A percentile compares a stretch with the other conserved stretches of the same genome.
Conservation (phyloP, 2,888 invertebrate species). For the Diplazon laetatorius region DNA sequence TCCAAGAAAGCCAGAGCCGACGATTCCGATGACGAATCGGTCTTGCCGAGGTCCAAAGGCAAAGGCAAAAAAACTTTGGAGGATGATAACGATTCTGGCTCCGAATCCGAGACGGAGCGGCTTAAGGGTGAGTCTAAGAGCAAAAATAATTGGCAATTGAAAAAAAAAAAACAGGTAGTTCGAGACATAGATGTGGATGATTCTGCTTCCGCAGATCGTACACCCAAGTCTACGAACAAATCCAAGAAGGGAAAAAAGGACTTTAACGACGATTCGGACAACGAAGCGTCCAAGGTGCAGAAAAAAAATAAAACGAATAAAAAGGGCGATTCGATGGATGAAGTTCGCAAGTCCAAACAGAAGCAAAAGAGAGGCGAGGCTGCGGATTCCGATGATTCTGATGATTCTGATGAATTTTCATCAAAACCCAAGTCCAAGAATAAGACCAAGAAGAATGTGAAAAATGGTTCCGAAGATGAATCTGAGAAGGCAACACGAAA, state of each 20-base stretch:
- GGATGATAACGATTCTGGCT: constrained; percentile 58
- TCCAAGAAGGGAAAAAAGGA: constrained; percentile 82
- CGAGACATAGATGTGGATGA: constrained; percentile 68
- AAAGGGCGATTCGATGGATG: constrained; percentile 68
- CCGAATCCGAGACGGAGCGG: constrained; percentile 66
- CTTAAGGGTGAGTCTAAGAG: constrained; percentile 68
- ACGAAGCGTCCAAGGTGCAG: constrained; percentile 83
- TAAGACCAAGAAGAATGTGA: constrained; percentile 56
- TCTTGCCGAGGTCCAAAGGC: constrained; percentile 44
- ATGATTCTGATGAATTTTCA: constrained; percentile 63
- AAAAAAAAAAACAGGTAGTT: constrained; percentile 69
- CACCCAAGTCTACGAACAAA: constrained; percentile 55
- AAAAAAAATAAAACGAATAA: constrained; percentile 77
- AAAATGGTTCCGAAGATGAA: constrained; percentile 60
- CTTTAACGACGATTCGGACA: constrained; percentile 83
- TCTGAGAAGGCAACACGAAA: constrained; percentile 70
- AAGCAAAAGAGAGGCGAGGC: constrained; percentile 64
- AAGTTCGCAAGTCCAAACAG: constrained; percentile 63
- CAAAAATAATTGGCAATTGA: constrained; percentile 72
- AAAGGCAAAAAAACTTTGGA: constrained; percentile 51
- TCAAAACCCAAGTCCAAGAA: constrained; percentile 72
- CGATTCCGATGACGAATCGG: constrained; percentile 66
- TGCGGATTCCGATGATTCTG: constrained; percentile 69
- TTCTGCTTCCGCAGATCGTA: constrained; percentile 66
- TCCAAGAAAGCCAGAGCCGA: constrained; percentile 81